phyloP scores from a whole-genome alignment of 2,797 vertebrate genomes.

The Pterois miles region DNA sequence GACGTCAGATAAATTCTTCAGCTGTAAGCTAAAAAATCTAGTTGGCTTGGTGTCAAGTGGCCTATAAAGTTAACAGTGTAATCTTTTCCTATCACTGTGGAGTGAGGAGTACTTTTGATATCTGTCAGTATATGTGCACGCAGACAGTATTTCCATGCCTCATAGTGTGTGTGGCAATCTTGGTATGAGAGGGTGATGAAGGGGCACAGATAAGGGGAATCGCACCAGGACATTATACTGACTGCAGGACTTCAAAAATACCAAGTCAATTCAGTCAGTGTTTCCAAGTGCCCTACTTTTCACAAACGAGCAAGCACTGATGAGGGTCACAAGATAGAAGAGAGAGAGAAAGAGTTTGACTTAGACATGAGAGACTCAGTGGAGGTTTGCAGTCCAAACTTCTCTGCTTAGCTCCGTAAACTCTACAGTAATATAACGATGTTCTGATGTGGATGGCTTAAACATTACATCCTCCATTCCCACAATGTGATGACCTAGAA shows the following conservation, averaged over 20 bases:
- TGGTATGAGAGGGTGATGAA: constrained; percentile 51
- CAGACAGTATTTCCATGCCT: constrained; percentile 10
- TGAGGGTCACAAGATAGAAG: constrained; percentile 74
- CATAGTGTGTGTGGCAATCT: constrained; percentile 7
- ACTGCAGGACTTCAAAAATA: constrained; percentile 76
- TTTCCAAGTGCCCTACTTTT: constrained; percentile 84
- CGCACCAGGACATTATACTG: constrained; percentile 55
- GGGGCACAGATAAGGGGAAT: constrained; percentile 62
- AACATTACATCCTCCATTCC: constrained; percentile 66
- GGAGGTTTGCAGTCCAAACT: constrained; percentile 33
- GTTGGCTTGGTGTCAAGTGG: not conserved
- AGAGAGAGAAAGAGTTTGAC: not conserved
- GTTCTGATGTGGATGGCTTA: constrained; percentile 53
- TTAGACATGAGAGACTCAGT: not conserved
- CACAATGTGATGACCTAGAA: constrained; percentile 80
- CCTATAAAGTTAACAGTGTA: not conserved
- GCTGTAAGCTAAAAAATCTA: constrained; percentile 4
- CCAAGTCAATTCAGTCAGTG: constrained; percentile 80
- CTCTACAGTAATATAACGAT: constrained; percentile 20
- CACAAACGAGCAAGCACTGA: constrained; percentile 63
- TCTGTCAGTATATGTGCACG: not conserved
- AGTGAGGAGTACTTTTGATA: not conserved
- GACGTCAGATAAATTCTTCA: constrained; percentile 23
- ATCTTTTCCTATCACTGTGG: constrained; percentile 14
- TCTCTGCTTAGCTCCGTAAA: constrained; percentile 32